Conservation (phyloP, 1,140 invertebrate species). For the Matsumurasca onukii region DNA sequence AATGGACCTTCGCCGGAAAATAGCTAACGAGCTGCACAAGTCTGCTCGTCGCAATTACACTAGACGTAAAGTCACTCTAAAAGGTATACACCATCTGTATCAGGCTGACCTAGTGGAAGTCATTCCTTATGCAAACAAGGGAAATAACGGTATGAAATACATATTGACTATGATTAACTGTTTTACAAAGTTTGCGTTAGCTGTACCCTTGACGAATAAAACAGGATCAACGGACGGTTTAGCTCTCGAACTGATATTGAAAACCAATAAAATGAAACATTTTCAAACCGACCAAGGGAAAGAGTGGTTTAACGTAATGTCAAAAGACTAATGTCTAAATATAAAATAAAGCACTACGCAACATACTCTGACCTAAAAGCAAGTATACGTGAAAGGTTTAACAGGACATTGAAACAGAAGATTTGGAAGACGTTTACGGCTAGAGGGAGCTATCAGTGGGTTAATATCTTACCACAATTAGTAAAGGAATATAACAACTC, state of each 20-base stretch:
- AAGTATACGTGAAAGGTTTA: constrained; percentile 48
- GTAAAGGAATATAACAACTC: constrained; percentile 48
- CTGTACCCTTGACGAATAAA: constrained; percentile 43
- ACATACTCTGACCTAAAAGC: constrained; percentile 48
- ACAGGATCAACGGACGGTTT: constrained; percentile 37
- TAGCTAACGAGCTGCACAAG: constrained; percentile 24
- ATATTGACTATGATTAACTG: constrained; percentile 45
- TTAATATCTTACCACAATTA: constrained; percentile 43
- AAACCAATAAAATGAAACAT: too few species aligned
- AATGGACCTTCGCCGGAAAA: too few species aligned
- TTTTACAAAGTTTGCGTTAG: constrained; percentile 45
- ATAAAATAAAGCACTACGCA: constrained; percentile 46
- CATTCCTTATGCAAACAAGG: constrained; percentile 32
- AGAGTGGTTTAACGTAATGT: constrained; percentile 45
- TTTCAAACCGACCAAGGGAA: too few species aligned
- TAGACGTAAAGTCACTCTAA: constrained; percentile 19
- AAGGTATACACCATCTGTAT: constrained; percentile 35
- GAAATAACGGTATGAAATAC: constrained; percentile 43
- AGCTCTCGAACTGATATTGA: constrained; percentile 30
- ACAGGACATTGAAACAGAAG: constrained; percentile 47
- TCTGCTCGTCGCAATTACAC: constrained; percentile 16
- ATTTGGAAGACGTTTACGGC: constrained; percentile 48
- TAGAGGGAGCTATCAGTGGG: too few species aligned
- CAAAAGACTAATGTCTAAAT: constrained; percentile 41
- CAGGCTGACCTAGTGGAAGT: constrained; percentile 34